Percentiles rank a stretch among this genome's conserved stretches.
Conservation (phyloP, 2,797 vertebrate species). For the Furcifer pardalis region DNA sequence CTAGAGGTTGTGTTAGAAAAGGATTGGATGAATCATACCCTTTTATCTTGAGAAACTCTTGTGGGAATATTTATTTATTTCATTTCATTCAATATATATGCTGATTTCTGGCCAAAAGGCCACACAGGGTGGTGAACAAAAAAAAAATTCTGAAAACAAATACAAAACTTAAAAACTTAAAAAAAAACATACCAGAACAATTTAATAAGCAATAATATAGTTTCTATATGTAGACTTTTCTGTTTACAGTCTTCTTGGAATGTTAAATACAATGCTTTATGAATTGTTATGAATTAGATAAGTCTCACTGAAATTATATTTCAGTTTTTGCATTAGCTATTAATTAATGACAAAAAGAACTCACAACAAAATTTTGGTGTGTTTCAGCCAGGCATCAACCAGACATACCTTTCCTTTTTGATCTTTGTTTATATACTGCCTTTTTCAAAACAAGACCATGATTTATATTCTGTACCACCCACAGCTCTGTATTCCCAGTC, state of each 20-base stretch:
- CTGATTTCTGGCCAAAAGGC: too few relatives aligned
- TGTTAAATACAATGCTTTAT: background rate
- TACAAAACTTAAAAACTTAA: too few relatives aligned
- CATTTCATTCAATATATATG: too few relatives aligned
- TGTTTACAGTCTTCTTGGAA: background rate
- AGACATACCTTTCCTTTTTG: background rate
- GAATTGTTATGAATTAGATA: background rate
- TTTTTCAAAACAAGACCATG: background rate
- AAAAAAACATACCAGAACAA: too few relatives aligned
- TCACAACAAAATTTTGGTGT: background rate
- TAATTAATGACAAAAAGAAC: background rate
- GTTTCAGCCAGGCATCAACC: background rate
- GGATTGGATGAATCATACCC: slow-evolving; percentile 20
- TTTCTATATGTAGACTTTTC: background rate
- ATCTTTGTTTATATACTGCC: background rate
- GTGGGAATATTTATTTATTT: slow-evolving; percentile 7
- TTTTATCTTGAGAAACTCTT: slow-evolving; percentile 16
- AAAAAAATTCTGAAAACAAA: too few relatives aligned
- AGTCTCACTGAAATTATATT: background rate
- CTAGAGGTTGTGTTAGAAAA: slow-evolving; percentile 52
- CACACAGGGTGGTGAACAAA: too few relatives aligned
- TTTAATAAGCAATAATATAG: too few relatives aligned
- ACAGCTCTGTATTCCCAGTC: too few relatives aligned
- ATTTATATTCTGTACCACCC: too few relatives aligned
- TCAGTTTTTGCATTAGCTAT: background rate